Evolutionary conservation across 2,797 vertebrate species (phyloP).

Genomic region (Diceros bicornis): DNA sequence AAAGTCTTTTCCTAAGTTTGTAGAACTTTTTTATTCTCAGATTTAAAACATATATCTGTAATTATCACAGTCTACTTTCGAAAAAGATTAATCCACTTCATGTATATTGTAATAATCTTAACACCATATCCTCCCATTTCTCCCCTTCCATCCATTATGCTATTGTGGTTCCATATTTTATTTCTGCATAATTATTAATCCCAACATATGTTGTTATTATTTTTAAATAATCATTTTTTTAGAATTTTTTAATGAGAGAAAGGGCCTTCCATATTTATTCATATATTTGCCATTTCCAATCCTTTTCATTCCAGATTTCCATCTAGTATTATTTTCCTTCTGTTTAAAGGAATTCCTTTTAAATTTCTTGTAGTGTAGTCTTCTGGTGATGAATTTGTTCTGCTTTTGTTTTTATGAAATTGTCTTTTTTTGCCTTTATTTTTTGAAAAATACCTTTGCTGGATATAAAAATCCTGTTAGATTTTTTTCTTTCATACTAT

Average conservation of each 20-base stretch:
- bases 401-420: conserved; percentile 42
- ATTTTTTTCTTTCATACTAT: not conserved
- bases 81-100: conserved; percentile 1
- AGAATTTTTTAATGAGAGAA: conserved; percentile 3
- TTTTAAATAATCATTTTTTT: conserved; percentile 53
- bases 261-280: not conserved
- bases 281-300: not conserved
- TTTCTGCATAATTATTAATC: conserved; percentile 37
- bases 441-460: conserved; percentile 29
- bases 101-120: conserved; percentile 6
- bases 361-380: conserved; percentile 1
- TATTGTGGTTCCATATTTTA: conserved; percentile 13
- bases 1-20: not conserved
- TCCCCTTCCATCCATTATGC: not conserved
- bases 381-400: conserved; percentile 7
- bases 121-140: not conserved
- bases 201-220: not conserved
- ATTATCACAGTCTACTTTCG: conserved; percentile 41
- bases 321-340: not conserved
- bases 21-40: not conserved
- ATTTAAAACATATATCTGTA: not conserved
- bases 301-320: not conserved
- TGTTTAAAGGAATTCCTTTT: conserved; percentile 6
- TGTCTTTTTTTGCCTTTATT: not conserved
- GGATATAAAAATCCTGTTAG: conserved; percentile 6